phyloP scores from a whole-genome alignment of 2,797 vertebrate genomes.

The Trachurus trachurus region DNA sequence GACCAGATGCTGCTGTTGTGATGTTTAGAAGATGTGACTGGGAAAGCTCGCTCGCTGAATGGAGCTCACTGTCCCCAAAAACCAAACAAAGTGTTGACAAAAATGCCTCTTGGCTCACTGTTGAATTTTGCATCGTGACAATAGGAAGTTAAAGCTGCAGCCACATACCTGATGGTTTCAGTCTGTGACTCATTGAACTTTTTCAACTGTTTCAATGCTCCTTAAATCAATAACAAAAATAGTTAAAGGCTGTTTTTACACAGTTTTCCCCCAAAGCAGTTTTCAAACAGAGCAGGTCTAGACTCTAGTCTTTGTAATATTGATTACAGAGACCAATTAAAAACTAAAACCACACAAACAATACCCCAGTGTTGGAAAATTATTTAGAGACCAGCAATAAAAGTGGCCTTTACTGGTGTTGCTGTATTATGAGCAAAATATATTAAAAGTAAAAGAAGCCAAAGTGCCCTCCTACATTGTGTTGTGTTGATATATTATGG shows the following conservation, averaged over 20 bases:
- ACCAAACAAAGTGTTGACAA: not conserved
- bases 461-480: not conserved
- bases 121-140: constrained; percentile 20
- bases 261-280: too few species aligned
- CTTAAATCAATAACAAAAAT: not conserved
- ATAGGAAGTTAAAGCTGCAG: not conserved
- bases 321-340: not conserved
- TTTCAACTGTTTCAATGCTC: not conserved
- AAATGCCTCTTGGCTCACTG: not conserved
- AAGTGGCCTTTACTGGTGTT: not conserved
- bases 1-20: constrained; percentile 8
- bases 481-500: too few species aligned
- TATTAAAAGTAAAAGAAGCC: not conserved
- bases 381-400: not conserved
- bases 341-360: not conserved
- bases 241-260: too few species aligned
- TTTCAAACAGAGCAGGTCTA: not conserved
- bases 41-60: not conserved
- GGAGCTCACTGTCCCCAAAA: constrained; percentile 3
- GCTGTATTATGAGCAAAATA: not conserved
- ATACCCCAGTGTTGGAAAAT: not conserved
- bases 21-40: constrained; percentile 20
- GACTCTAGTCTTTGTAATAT: too few species aligned
- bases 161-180: constrained; percentile 4
- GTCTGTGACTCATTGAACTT: not conserved